Conservation (phyloP, 2,113 vertebrate genomes). For the Prinia subflava region DNA sequence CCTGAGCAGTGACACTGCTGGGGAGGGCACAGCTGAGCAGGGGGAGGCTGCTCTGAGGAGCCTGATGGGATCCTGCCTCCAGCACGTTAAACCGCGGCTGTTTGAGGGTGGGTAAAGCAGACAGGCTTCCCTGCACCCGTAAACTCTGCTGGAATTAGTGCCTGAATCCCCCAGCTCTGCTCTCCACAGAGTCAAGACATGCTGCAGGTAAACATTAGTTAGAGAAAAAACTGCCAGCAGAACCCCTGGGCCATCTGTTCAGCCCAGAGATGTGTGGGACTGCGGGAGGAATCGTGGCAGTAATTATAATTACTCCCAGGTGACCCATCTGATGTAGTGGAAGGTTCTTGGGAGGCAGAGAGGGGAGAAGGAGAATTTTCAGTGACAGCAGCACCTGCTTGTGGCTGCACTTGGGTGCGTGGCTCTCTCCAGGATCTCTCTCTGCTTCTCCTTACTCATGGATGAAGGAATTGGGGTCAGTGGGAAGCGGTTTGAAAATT, state of each 20-base stretch:
- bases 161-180: background rate
- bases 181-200: background rate
- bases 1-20: background rate
- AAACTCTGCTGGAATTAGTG: background rate
- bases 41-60: background rate
- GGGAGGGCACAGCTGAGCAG: background rate
- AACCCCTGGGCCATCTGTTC: slow-evolving; percentile 6
- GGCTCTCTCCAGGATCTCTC: background rate
- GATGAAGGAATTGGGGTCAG: background rate
- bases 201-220: background rate
- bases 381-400: background rate
- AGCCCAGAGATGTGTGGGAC: background rate
- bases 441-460: background rate
- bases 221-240: background rate
- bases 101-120: background rate
- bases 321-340: background rate
- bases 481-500: background rate
- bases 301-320: background rate
- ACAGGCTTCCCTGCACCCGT: background rate
- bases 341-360: slow-evolving; percentile 15
- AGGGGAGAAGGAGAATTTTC: background rate
- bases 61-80: background rate
- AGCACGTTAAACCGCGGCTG: accelerated
- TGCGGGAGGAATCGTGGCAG: background rate
- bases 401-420: background rate